A percentile compares a stretch with the other conserved stretches of the same genome.
phyloP scores from a whole-genome alignment of 92 coral and sea anemone genomes.

The Pocillopora grandis region DNA sequence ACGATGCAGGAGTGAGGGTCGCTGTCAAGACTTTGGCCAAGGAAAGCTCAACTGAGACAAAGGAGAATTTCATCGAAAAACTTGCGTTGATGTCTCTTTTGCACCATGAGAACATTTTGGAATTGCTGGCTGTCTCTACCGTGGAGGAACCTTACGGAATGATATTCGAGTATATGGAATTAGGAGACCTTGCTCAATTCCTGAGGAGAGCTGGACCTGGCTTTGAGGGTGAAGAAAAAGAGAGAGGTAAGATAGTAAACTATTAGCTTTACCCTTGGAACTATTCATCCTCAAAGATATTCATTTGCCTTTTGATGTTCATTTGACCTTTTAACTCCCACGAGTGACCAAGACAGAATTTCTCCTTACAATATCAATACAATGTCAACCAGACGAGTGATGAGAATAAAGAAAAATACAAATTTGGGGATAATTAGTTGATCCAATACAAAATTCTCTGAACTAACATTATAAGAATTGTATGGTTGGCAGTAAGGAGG shows the following conservation, averaged over 20 bases:
- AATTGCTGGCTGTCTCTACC: slow-evolving; percentile 87
- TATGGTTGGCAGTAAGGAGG: too few relatives aligned
- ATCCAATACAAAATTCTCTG: too few relatives aligned
- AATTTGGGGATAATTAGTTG: too few relatives aligned
- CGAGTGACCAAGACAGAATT: too few relatives aligned
- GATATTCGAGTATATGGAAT: slow-evolving; percentile 96
- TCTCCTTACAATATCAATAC: too few relatives aligned
- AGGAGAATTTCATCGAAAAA: slow-evolving; percentile 72
- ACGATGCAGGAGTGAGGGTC: slow-evolving; percentile 68
- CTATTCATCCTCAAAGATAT: too few relatives aligned
- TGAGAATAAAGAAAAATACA: too few relatives aligned
- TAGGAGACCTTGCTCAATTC: slow-evolving; percentile 91
- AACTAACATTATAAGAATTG: too few relatives aligned
- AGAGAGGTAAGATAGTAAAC: slow-evolving; percentile 21
- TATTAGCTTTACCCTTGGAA: too few relatives aligned
- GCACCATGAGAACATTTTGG: slow-evolving; percentile 85
- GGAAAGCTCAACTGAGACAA: slow-evolving; percentile 80
- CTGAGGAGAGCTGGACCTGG: slow-evolving; percentile 78
- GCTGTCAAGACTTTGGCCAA: slow-evolving; percentile 91
- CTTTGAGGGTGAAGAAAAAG: slow-evolving; percentile 56
- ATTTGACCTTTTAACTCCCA: too few relatives aligned
- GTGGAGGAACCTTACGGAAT: slow-evolving; percentile 97
- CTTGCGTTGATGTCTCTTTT: slow-evolving; percentile 92
- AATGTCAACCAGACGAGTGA: too few relatives aligned
- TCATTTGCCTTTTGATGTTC: too few relatives aligned